Evolutionary conservation across 2,797 vertebrate genomes (phyloP), one percentile per base, ranked within the genome.

Genomic region (Trichosurus vulpecula): DNA sequence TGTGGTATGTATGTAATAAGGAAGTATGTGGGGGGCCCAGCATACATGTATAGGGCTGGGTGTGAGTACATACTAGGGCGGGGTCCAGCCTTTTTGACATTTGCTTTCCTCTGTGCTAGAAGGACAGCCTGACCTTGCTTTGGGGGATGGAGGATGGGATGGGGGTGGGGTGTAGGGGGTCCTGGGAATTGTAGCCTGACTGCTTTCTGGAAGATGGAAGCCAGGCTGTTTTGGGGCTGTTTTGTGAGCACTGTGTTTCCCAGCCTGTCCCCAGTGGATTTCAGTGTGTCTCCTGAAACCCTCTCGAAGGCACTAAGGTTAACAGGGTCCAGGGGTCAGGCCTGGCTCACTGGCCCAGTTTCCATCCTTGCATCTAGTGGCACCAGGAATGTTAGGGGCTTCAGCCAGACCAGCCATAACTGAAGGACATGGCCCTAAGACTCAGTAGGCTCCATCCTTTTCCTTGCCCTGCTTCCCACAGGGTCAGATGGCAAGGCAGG

Each of bases 121-220:
- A 47, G 41, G 74, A 81, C 41, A 47, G 22, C 74, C 41, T 47
- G 74, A 87, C 41, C 19, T 47, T 51, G 74, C 8, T 51, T 47
- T 51, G 74, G 9, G 74, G 22, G 41, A 51, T 11, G 16, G 74
- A 81, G 22, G 10, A 14, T 8, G 6, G 16, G 27, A 19, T 35
- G 13, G n/a, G 2, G 5, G n/a, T 1, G 9, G 22, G n/a, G n/a
- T n/a, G n/a, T n/a, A n/a, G 9, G 57, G 11, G 14, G 13, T 16
- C 66, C 35, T 58, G 11, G 13, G 31, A 66, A 66, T 31, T 58
- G 29, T 31, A 30, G 57, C 57, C 30, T 66, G 35, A 74, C n/a
- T n/a, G n/a, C n/a, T 47, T 41, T 81, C 66, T 25, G 22, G 74
- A 87, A 87, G 9, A 81, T 47, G 74, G 41, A 10, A 81, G 22